Evolutionary conservation across 2,113 vertebrate genomes (phyloP), one percentile per base, ranked within the genome.

Genomic region (Grantiella picta): DNA sequence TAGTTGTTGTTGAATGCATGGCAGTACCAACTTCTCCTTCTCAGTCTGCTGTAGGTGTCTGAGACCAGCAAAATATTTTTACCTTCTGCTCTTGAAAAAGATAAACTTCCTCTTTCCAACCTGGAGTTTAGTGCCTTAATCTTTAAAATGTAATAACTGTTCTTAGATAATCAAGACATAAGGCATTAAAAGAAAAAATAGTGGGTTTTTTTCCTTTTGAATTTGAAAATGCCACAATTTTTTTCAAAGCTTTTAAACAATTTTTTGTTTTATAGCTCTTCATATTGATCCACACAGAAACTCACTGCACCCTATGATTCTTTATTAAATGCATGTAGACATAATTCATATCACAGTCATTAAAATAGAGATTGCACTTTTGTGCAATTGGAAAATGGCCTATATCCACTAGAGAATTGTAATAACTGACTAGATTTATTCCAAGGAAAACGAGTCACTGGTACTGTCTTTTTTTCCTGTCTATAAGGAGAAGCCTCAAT

Each of bases 401-500:
- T 66, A 35, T 61, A 73, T 47, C 23, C 40, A 22, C 69, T 18
- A 31, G 7, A 45, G 21, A 66, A 3, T 81, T 81, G 24, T 52
- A 89, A 78, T 78, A 75, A 56, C 29, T 47, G 24, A 24, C 22
- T 78, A 59, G 17, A 56, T 81, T 65, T 86, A 88, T 90, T 86
- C 20, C 18, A 66, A 78, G 35, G 38, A 33, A 84, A 78, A 70
- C 2, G 4, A 40, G 21, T 47, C 27, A 63, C 47, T 63, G 17
- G 6, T 47, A 12, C 3, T 47, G 4, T 45, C 13, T 31, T 89
- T 82, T 49, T 73, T 66, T 33, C 36, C 45, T 53, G 17, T n/a
- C 44, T 61, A 5, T 49, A 80, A 60, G n/a, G 22, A 64, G 40
- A 94, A 10, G 2, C 6, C 11, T 70, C n/a, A 61, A 40, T 31